Evolutionary conservation across 1,140 invertebrate species (phyloP), one percentile per base, ranked within the genome.

Genomic region (Pomacea maculata): DNA sequence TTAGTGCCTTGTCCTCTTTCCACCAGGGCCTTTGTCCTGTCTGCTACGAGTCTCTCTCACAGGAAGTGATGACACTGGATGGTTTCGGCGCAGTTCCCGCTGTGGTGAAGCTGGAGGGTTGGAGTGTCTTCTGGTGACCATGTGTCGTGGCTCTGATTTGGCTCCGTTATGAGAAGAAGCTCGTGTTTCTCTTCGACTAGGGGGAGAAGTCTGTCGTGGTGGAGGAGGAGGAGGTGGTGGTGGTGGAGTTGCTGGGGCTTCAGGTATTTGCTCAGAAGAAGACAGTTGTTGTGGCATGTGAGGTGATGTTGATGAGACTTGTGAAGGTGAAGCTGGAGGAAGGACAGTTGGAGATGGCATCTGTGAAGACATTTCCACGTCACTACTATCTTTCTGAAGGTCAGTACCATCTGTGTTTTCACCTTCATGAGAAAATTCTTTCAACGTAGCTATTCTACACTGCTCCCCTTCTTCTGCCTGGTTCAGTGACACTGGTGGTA

Each of bases 21-120:
- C 57, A 61, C 76, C 72, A 3, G 80, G 82, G 55, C 80, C 81
- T 45, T 79, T 81, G 21, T 83, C 82, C 5, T 80, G 75, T 29
- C 76, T 70, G 61, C 77, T 83, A 71, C 80, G 77, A 1, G 64
- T 83, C 52, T 75, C 76, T 70, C 76, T 75, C 8, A 25, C 80
- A 15, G 65, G 45, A 15, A 80, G 54, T 10, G 76, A n/a, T 19
- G 80, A 45, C 34, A 45, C n/a, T 11, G 75, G 61, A 11, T 63
- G 52, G 17, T 61, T 67, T 29, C 76, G 55, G 21, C 82, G 75
- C 5, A 70, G 63, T 29, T 81, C 80, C 15, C 80, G 17, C 54
- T 34, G 75, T 7, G 75, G 17, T 21, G 74, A 61, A 15, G 63
- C 1, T 14, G 19, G 75, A 19, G 57, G 14, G n/a, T 70, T 65